Percentiles rank a stretch among this genome's conserved stretches.
phyloP scores from a whole-genome alignment of 2,113 vertebrate species.

The Plotosus lineatus region DNA sequence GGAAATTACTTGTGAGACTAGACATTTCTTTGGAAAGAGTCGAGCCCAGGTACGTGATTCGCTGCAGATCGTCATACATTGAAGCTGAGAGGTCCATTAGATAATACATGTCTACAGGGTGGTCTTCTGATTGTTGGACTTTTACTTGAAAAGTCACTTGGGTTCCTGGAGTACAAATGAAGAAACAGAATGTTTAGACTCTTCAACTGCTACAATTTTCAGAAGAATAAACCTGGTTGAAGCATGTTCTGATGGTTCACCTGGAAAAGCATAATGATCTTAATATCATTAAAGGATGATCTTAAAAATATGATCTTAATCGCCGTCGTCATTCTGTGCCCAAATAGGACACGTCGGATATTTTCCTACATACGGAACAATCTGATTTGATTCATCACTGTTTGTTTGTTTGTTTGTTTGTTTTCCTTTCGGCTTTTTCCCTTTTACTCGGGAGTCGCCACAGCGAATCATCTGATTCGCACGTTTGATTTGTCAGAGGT shows the following conservation, averaged over 20 bases:
- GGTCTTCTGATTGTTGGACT: constrained; percentile 89
- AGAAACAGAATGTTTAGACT: background rate
- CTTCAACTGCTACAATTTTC: background rate
- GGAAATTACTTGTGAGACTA: constrained; percentile 92
- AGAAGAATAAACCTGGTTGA: background rate
- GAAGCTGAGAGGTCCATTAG: constrained; percentile 98
- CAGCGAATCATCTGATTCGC: too few species aligned
- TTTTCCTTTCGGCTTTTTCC: too few species aligned
- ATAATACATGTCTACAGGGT: constrained; percentile 96
- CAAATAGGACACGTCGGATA: background rate
- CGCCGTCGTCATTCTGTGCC: background rate
- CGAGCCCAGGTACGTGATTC: constrained; percentile 89
- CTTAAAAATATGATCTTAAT: background rate
- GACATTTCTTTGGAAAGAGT: constrained; percentile 91
- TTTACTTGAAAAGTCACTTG: constrained; percentile 86
- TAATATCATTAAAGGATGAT: background rate
- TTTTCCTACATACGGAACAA: background rate
- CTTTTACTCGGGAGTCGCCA: too few species aligned
- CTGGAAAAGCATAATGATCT: background rate
- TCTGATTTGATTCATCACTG: background rate
- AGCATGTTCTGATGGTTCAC: too few species aligned
- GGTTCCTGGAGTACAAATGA: constrained; percentile 69
- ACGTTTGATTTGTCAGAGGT: too few species aligned
- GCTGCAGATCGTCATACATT: constrained; percentile 89
- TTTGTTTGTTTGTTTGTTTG: too few species aligned